Conservation (phyloP, 2,888 invertebrate genomes). For the Xestoiulus laeticollis region DNA sequence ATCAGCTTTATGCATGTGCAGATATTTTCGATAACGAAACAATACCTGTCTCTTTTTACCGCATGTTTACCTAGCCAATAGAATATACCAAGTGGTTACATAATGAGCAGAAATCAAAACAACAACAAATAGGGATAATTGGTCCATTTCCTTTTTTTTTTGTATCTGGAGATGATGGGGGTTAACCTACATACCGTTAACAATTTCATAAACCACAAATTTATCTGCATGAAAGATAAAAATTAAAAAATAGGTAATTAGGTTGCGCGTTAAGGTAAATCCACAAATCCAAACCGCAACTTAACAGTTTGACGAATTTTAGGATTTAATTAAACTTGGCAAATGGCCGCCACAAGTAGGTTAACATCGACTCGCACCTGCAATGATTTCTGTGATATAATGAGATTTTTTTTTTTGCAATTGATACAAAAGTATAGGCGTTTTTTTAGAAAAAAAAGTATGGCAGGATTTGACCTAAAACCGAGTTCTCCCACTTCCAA, state of each 20-base stretch:
- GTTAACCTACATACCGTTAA: background rate
- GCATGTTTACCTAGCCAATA: background rate
- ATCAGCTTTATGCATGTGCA: too few relatives aligned
- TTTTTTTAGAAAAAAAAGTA: background rate
- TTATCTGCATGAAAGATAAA: background rate
- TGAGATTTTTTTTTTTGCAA: background rate
- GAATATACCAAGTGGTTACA: background rate
- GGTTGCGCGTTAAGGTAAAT: background rate
- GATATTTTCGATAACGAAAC: too few relatives aligned
- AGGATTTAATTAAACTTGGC: background rate
- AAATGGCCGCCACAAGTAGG: background rate
- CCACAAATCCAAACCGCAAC: background rate
- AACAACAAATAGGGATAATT: background rate
- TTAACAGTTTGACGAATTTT: background rate
- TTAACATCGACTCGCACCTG: background rate
- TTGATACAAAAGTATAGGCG: background rate
- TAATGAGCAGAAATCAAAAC: background rate
- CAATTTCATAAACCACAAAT: conserved; percentile 7
- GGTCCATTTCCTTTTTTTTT: background rate
- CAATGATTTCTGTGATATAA: background rate
- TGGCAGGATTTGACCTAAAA: conserved; percentile 12
- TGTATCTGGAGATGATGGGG: background rate
- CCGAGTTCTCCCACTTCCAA: background rate
- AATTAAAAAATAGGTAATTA: conserved; percentile 11
- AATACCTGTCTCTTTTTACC: background rate